These are phyloP conservation scores for Caranx ignobilis DNA, from an alignment of 2,113 vertebrate species.

Conservation along the genomic window DNA sequence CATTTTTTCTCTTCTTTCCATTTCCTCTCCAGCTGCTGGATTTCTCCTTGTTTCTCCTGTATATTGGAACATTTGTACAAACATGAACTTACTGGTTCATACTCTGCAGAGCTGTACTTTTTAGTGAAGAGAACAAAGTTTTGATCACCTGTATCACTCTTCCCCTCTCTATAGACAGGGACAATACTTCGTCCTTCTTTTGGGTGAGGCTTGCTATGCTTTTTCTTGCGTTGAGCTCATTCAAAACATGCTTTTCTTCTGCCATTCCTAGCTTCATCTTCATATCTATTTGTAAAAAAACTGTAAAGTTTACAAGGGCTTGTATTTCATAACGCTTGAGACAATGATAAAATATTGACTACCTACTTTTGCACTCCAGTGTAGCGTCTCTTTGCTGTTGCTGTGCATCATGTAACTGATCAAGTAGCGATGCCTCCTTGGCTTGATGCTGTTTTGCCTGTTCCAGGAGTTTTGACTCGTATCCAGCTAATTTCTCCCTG, in stretches of 20 bases:
- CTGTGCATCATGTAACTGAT: constrained; percentile 67
- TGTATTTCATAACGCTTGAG: not conserved
- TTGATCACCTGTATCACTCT: constrained; percentile 76
- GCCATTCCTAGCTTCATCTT: constrained; percentile 70
- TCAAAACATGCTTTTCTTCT: constrained; percentile 58
- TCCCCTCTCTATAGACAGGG: constrained; percentile 73
- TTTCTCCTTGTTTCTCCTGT: constrained; percentile 80
- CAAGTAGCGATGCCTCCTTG: constrained; percentile 60
- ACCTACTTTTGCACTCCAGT: constrained; percentile 73
- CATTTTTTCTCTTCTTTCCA: constrained; percentile 69
- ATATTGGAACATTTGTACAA: not conserved
- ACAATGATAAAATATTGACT: not conserved
- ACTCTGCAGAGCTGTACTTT: not conserved
- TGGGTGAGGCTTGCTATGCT: constrained; percentile 63
- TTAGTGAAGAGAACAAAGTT: not conserved
- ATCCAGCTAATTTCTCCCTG: constrained; percentile 74
- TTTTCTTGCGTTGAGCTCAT: constrained; percentile 56
- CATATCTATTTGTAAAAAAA: constrained; percentile 66
- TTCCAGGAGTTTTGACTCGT: constrained; percentile 69
- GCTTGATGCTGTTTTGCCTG: constrained; percentile 67
- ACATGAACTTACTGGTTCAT: not conserved
- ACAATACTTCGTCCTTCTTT: constrained; percentile 75
- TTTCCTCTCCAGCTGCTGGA: constrained; percentile 72
- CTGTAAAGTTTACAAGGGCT: not conserved
- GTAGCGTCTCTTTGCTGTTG: constrained; percentile 68